Conservation (phyloP, 2,113 vertebrate genomes). For the Cynopterus brachyotis region DNA sequence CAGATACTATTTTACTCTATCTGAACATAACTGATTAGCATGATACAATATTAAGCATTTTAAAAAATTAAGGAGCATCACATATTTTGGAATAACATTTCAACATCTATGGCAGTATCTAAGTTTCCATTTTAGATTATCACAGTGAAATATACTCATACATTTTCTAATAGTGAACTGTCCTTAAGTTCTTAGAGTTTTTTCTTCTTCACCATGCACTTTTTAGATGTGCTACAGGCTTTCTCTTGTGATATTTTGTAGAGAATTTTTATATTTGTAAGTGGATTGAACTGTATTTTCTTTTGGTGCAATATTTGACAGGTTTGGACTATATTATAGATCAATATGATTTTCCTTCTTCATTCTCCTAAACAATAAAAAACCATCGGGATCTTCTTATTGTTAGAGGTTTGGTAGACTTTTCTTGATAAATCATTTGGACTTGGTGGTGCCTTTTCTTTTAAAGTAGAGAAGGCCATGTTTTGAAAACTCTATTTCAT, state of each 20-base stretch:
- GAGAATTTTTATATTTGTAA: background rate
- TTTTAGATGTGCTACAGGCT: background rate
- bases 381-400: background rate
- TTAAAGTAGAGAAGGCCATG: background rate
- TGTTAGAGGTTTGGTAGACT: background rate
- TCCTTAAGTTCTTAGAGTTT: background rate
- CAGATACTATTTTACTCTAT: background rate
- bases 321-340: background rate
- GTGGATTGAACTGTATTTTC: background rate
- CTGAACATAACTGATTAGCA: background rate
- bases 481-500: background rate
- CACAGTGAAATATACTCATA: background rate
- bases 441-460: background rate
- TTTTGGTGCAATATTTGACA: background rate
- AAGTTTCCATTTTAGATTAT: background rate
- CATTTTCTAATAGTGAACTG: background rate
- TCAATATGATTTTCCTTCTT: background rate
- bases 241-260: background rate
- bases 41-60: background rate
- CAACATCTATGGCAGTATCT: background rate
- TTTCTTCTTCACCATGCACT: background rate
- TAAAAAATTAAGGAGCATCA: background rate
- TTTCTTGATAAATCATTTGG: background rate
- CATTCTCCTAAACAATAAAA: background rate
- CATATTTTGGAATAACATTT: background rate